Base-by-base conservation (phyloP, 2,888 invertebrate genomes). In the Phlogophora meticulosa region DNA sequence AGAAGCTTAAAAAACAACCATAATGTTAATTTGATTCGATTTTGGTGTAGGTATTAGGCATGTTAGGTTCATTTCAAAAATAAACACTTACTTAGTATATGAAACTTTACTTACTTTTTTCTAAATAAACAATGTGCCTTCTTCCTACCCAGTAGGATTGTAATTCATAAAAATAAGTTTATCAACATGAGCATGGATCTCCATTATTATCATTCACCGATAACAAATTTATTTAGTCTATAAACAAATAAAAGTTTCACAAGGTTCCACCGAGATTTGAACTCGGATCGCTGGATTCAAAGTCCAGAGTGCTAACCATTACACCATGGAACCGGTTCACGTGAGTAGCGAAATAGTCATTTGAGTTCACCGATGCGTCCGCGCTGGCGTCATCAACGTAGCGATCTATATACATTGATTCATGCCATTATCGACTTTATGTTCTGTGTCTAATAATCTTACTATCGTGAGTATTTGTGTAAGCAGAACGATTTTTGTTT, bases 261-360 rank as follows among this genome's bases (percentile, higher is more conserved):
- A 56, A 95, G 97, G 97, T 97, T 96, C 97, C 97, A 97, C 97
- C 97, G 97, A 97, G 97, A 97, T 97, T 97, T 97, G 97, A 97
- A 97, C 97, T 97, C 97, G 97, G 97, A 97, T 97, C 97, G 97
- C 97, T 97, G 97, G 97, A 97, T 97, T 97, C 97, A 97, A 96
- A 97, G 97, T 97, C 97, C 97, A 97, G 97, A 97, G 97, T 97
- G 97, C 97, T 97, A 96, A 97, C 97, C 97, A 96, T 97, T 97
- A 97, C 97, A 97, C 97, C 97, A 97, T 97, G 97, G 97, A 96
- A 97, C 97, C 97, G 88, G 56, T 64, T 82, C 76, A 24, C 0
- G 0, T 7, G 13, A 0, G 0, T 0, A 0, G 20, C 63, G 60
- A 91, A 93, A 87, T 88, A 83, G 38, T 36, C 15, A 15, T 0